These are phyloP conservation scores for Andrena chrysosceles DNA, from an alignment of 2,888 invertebrate species.

Conservation along the genomic window DNA sequence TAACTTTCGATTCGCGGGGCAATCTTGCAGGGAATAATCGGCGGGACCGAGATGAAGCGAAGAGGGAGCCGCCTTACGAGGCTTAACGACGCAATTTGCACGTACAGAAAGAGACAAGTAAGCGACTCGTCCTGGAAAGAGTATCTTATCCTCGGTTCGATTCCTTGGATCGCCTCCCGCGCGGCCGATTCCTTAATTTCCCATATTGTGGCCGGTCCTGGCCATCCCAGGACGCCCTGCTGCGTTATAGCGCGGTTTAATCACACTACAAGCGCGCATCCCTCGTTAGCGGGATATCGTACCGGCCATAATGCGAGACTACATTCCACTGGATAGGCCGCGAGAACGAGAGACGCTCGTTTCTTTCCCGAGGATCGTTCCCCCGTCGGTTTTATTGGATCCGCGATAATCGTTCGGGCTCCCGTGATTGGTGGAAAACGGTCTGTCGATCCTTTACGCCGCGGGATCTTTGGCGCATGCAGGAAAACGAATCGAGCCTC, in stretches of 20 bases:
- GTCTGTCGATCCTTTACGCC: constrained; percentile 41
- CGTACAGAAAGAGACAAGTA: constrained; percentile 42
- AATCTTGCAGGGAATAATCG: constrained; percentile 57
- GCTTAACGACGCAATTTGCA: constrained; percentile 67
- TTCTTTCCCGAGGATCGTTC: constrained; percentile 25
- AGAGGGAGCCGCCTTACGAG: constrained; percentile 5
- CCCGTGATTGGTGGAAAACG: constrained; percentile 51
- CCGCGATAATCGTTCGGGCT: constrained; percentile 51
- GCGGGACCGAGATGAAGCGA: constrained; percentile 15
- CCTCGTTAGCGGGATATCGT: constrained; percentile 84
- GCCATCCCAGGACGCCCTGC: constrained; percentile 77
- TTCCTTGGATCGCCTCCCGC: constrained; percentile 42
- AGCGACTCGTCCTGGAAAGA: constrained; percentile 30
- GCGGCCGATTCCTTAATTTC: constrained; percentile 79
- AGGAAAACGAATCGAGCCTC: constrained; percentile 19
- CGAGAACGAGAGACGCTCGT: constrained; percentile 33
- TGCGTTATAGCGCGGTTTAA: constrained; percentile 84
- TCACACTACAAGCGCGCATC: constrained; percentile 84
- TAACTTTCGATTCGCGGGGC: constrained; percentile 47
- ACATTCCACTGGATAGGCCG: constrained; percentile 77
- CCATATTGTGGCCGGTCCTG: constrained; percentile 76
- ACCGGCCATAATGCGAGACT: constrained; percentile 81
- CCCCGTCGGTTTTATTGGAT: constrained; percentile 47
- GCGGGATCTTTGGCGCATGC: constrained; percentile 21
- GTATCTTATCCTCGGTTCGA: constrained; percentile 16